phyloP scores from a whole-genome alignment of 2,888 invertebrate genomes.

The Eristalis tenax region DNA sequence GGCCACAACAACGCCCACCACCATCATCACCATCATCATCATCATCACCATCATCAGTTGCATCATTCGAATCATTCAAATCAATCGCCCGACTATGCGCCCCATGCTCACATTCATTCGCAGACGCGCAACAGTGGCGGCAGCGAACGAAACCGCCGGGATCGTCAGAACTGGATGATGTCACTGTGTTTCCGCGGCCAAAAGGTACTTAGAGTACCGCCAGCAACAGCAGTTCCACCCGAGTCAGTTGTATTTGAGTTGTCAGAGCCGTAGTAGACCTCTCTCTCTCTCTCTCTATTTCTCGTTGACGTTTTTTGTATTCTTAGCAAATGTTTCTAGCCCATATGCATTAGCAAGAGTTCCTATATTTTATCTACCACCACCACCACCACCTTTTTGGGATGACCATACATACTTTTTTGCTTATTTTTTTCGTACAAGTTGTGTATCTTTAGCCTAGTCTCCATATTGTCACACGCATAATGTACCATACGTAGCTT shows the following conservation, averaged over 20 bases:
- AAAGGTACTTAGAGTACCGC: constrained; percentile 81
- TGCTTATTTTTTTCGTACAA: constrained; percentile 19
- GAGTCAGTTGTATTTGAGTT: constrained; percentile 82
- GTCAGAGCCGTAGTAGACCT: constrained; percentile 80
- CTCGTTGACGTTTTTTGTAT: constrained; percentile 32
- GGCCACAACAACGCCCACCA: constrained; percentile 47
- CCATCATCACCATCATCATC: constrained; percentile 43
- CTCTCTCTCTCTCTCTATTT: not conserved
- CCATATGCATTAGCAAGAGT: constrained; percentile 53
- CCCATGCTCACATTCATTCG: constrained; percentile 57
- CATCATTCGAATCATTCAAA: constrained; percentile 61
- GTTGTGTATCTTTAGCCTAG: not conserved
- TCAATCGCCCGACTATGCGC: constrained; percentile 51
- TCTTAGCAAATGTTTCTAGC: constrained; percentile 58
- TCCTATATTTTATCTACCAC: constrained; percentile 39
- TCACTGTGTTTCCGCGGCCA: constrained; percentile 80
- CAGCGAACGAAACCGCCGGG: constrained; percentile 45
- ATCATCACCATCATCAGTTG: constrained; percentile 52
- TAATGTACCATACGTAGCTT: constrained; percentile 20
- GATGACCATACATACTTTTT: constrained; percentile 16
- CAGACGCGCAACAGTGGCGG: constrained; percentile 1
- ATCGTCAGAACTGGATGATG: constrained; percentile 77
- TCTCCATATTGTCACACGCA: constrained; percentile 14
- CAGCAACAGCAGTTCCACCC: constrained; percentile 80
- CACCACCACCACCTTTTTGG: constrained; percentile 7